Conservation (phyloP, 2,113 vertebrate genomes). For the Pedetes capensis region DNA sequence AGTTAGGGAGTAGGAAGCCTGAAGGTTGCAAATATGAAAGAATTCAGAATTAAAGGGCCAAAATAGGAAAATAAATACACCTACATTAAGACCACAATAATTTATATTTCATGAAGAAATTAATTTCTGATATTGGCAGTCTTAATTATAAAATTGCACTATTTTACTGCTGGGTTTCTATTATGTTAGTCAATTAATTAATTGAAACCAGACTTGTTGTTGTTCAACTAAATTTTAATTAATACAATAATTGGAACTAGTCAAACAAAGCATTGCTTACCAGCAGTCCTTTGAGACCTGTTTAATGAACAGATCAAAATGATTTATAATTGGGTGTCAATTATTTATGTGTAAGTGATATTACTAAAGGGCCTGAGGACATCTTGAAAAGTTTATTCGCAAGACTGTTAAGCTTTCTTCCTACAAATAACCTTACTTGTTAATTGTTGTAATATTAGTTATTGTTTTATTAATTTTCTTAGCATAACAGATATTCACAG, state of each 20-base stretch:
- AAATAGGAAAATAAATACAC: background rate
- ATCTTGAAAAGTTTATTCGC: slow-evolving; percentile 44
- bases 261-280: slow-evolving; percentile 58
- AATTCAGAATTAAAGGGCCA: background rate
- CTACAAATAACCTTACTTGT: background rate
- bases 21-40: background rate
- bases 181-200: slow-evolving; percentile 55
- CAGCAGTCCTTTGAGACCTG: slow-evolving; percentile 4
- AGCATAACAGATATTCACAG: background rate
- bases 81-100: background rate
- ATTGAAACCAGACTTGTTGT: slow-evolving; percentile 54
- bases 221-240: slow-evolving; percentile 75
- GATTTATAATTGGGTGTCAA: slow-evolving; percentile 54
- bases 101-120: slow-evolving; percentile 3
- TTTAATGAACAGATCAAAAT: slow-evolving; percentile 65
- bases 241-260: slow-evolving; percentile 67
- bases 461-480: slow-evolving; percentile 25
- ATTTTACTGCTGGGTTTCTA: slow-evolving; percentile 1
- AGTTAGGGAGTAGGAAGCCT: background rate
- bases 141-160: slow-evolving; percentile 36
- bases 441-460: slow-evolving; percentile 4
- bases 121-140: background rate
- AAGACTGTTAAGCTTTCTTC: slow-evolving; percentile 16
- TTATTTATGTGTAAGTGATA: slow-evolving; percentile 62
- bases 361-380: background rate